phyloP scores from a whole-genome alignment of 2,113 vertebrate species.

The Xiphophorus hellerii region DNA sequence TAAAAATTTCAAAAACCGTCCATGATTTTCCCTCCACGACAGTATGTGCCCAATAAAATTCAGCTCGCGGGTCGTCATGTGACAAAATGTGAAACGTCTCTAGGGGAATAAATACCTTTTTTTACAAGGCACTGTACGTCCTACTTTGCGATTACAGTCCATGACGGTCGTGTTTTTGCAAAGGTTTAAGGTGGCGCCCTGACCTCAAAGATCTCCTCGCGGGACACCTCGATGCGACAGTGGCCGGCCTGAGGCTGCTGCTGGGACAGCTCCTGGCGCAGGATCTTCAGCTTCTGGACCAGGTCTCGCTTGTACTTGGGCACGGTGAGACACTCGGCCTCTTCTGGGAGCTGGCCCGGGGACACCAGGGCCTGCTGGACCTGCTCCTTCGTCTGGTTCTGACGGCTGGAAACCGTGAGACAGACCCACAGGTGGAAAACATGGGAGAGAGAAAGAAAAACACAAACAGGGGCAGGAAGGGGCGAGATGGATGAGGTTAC shows the following conservation, averaged over 20 bases:
- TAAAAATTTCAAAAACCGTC: too few species aligned
- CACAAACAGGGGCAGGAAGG: background rate
- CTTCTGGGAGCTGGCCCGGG: conserved; percentile 88
- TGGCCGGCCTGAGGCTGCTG: conserved; percentile 98
- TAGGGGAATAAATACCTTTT: background rate
- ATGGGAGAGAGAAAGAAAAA: too few species aligned
- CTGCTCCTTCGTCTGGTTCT: conserved; percentile 92
- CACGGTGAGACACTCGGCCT: conserved; percentile 93
- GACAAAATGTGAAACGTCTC: background rate
- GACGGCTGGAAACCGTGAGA: conserved; percentile 78
- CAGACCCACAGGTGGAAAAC: background rate
- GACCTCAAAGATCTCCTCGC: conserved; percentile 99
- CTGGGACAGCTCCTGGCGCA: conserved; percentile 95
- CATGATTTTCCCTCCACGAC: background rate
- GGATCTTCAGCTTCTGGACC: conserved; percentile 97
- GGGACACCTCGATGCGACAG: conserved; percentile 97
- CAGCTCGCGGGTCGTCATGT: too few species aligned
- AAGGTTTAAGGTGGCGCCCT: conserved; percentile 25
- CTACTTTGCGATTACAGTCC: background rate
- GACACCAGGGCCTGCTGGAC: conserved; percentile 86
- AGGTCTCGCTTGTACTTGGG: conserved; percentile 97
- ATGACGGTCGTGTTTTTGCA: background rate
- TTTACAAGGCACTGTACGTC: background rate
- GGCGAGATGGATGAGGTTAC: background rate
- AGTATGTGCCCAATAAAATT: background rate